A percentile compares a stretch with the other conserved stretches of the same genome.
Evolutionary conservation across 2,113 vertebrate genomes (phyloP).

Genomic region (Chrysemys picta): DNA sequence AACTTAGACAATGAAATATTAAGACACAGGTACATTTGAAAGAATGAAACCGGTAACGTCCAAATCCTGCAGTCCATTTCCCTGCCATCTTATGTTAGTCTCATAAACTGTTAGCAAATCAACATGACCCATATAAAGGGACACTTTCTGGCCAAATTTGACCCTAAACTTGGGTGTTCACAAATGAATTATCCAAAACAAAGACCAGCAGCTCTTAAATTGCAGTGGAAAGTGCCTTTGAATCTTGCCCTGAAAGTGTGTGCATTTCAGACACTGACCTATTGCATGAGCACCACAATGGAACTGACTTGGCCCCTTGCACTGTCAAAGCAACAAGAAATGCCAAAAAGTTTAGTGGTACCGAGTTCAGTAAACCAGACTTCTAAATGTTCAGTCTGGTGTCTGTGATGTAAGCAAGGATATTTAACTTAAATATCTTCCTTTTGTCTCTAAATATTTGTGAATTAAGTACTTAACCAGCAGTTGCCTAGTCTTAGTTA

Average conservation of each 20-base stretch:
- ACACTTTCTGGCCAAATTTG: not conserved
- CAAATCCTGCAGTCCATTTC: not conserved
- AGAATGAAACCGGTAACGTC: not conserved
- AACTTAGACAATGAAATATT: not conserved
- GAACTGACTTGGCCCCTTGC: not conserved
- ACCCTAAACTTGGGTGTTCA: not conserved
- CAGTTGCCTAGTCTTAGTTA: not conserved
- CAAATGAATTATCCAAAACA: not conserved
- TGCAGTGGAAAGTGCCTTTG: fast-evolving
- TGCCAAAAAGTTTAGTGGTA: not conserved
- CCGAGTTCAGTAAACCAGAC: not conserved
- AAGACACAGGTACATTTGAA: not conserved
- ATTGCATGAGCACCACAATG: not conserved
- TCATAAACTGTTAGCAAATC: not conserved
- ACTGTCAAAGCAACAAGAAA: not conserved
- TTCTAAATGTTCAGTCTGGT: not conserved
- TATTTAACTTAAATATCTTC: not conserved
- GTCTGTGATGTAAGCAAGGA: not conserved
- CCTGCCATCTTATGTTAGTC: not conserved
- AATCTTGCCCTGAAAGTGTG: not conserved
- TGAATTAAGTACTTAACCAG: not conserved
- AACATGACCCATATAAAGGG: not conserved
- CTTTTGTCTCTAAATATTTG: not conserved
- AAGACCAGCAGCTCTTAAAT: not conserved
- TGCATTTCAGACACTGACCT: not conserved